phyloP scores from a whole-genome alignment of 2,888 invertebrate genomes.

The Orchestes rusci region DNA sequence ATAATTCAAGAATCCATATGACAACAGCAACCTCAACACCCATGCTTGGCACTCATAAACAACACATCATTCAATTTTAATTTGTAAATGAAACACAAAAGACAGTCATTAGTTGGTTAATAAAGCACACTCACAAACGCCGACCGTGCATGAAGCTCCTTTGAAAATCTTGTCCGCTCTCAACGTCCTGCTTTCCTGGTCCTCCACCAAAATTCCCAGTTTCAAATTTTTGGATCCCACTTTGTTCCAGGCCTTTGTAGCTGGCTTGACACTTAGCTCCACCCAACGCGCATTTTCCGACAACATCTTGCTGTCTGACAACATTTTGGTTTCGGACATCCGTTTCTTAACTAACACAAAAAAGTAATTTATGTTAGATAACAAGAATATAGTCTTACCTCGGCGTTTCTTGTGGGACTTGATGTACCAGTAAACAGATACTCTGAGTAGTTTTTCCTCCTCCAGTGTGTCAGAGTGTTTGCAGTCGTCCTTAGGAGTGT shows the following conservation, averaged over 20 bases:
- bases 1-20: neutral
- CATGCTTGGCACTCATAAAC: no score
- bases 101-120: conserved; percentile 18
- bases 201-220: conserved; percentile 52
- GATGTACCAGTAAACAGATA: conserved; percentile 54
- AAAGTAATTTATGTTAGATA: no score
- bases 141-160: conserved; percentile 46
- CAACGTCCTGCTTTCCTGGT: conserved; percentile 50
- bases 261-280: conserved; percentile 46
- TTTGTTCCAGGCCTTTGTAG: conserved; percentile 42
- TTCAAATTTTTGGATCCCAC: conserved; percentile 44
- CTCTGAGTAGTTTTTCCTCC: conserved; percentile 50
- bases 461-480: conserved; percentile 33
- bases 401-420: conserved; percentile 46
- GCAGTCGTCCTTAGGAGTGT: conserved; percentile 28
- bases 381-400: conserved; percentile 46
- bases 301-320: conserved; percentile 47
- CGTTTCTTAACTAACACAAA: conserved; percentile 42
- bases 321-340: conserved; percentile 46
- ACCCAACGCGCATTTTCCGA: conserved; percentile 42
- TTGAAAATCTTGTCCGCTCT: conserved; percentile 48
- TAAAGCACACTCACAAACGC: conserved; percentile 42
- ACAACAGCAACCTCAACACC: no score
- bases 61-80: neutral
- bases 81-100: neutral